Evolutionary conservation across 2,888 invertebrate genomes (phyloP), one percentile per base, ranked within the genome.

Genomic region (Torymus texanus): DNA sequence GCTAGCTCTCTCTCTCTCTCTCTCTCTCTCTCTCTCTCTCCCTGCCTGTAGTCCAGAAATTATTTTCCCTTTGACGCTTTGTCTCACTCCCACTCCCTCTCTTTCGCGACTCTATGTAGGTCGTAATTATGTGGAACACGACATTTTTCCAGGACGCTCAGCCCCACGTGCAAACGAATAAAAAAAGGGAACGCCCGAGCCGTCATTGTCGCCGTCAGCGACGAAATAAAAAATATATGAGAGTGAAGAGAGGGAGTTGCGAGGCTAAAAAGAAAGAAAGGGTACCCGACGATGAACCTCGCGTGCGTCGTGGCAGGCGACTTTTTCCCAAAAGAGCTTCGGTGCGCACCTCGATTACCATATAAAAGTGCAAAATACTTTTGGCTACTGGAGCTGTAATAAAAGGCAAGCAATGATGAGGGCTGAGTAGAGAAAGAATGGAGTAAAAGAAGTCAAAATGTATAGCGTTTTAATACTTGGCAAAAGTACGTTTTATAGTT

Each of bases 71-170:
- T 68, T 68, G 67, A 61, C 66, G n/a, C 18, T 53, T 72, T 18
- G 41, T 56, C 12, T 21, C 21, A 13, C 21, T 12, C 53, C 11
- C 11, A 53, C 53, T 53, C 13, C 16, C 18, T 12, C 24, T n/a
- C 12, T 55, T 14, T 41, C 21, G n/a, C 4, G 2, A 12, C n/a
- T 21, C 16, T 29, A 67, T 67, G 53, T 29, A 53, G 56, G 58
- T 67, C 55, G 59, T 59, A 75, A 75, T 75, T 75, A 66, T 67
- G 58, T 59, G 29, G 59, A 75, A 66, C 18, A 65, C 29, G 29
- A 29, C 29, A 29, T 29, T 29, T 29, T 29, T 29, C 5, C 29
- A 29, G 29, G 29, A 29, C 29, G 5, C 29, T 5, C 29, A 5
- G 29, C 29, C 4, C 29, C 29, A 29, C 29, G 29, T 3, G 29